Evolutionary conservation across 2,797 vertebrate genomes (phyloP).

Genomic region (Acanthurus lineatus): DNA sequence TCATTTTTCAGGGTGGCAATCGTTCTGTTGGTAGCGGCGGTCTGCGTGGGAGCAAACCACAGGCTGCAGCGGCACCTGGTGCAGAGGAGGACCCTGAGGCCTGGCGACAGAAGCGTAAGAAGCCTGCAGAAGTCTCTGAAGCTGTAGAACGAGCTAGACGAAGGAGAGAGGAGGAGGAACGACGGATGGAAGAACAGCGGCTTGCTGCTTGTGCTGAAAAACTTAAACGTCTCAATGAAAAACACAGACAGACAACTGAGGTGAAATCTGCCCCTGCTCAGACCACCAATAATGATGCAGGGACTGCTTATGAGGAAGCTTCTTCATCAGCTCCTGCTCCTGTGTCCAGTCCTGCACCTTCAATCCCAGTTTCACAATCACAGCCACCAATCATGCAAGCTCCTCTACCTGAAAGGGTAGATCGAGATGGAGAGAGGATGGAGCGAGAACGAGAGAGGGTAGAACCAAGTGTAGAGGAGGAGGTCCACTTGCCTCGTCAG

Average conservation of each 20-base stretch:
- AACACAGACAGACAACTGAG: conserved; percentile 84
- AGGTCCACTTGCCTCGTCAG: conserved; percentile 73
- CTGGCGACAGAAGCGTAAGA: conserved; percentile 96
- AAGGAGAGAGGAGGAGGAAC: conserved; percentile 95
- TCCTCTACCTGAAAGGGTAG: conserved; percentile 55
- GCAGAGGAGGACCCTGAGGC: conserved; percentile 94
- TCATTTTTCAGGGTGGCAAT: conserved; percentile 53
- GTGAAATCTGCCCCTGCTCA: conserved; percentile 64
- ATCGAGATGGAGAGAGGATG: conserved; percentile 56
- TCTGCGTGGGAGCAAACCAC: conserved; percentile 78
- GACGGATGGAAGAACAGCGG: conserved; percentile 96
- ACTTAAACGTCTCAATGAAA: conserved; percentile 96
- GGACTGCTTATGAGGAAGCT: conserved; percentile 55
- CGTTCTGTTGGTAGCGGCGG: conserved; percentile 80
- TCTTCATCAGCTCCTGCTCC: conserved; percentile 49
- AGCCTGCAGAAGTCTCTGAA: conserved; percentile 93
- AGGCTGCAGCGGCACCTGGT: conserved; percentile 76
- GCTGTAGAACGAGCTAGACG: conserved; percentile 95
- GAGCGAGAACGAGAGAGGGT: conserved; percentile 64
- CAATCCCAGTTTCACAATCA: conserved; percentile 59
- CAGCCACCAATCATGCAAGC: conserved; percentile 51
- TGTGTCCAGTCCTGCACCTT: conserved; percentile 63
- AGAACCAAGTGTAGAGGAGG: conserved; percentile 77
- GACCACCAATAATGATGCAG: conserved; percentile 59
- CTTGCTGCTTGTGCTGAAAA: conserved; percentile 98